Evolutionary conservation across 2,888 invertebrate genomes (phyloP), one percentile per base, ranked within the genome.

Genomic region (Stictocephala bisonia): DNA sequence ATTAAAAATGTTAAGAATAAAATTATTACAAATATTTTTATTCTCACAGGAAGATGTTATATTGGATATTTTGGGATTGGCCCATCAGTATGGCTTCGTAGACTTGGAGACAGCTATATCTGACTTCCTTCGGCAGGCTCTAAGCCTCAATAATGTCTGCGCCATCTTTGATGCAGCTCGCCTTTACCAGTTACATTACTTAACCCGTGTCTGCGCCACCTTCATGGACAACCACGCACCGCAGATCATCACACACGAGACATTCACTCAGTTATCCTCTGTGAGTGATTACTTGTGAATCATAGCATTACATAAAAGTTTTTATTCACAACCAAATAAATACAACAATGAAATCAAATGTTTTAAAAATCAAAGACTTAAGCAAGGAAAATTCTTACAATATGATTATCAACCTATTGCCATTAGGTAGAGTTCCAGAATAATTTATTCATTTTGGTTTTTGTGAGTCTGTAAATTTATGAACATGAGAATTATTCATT

Each of bases 31-130:
- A n/a, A n/a, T n/a, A n/a, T n/a, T n/a, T n/a, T n/a, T n/a, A n/a
- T n/a, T n/a, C 35, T 76, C 74, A 27, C 68, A 79, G 79, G 81
- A 80, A 18, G 80, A 86, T 83, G 81, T 84, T n/a, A 82, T 86
- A 41, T 79, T 86, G 29, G 85, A 86, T 79, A 87, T 91, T 64
- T 84, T 92, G 18, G 97, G 96, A 3, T 87, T 99, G 83, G 95
- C 97, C 35, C 96, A 99, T 86, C 93, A 97, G 83, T 99, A 97
- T 86, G 97, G 97, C 74, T 97, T 99, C 85, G 90, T 88, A 74
- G 95, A 96, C 83, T 84, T 99, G 78, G 97, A 99, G 87, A 86
- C 90, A 0, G 91, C 97, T 27, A 94, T 99, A 79, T 97, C 97
- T 0, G 95, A 97, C 81, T 97, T 97, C 85, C 86, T 99, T 79